Evolutionary conservation across 2,888 invertebrate genomes (phyloP).

Genomic region (Lycocerus yunnanus): DNA sequence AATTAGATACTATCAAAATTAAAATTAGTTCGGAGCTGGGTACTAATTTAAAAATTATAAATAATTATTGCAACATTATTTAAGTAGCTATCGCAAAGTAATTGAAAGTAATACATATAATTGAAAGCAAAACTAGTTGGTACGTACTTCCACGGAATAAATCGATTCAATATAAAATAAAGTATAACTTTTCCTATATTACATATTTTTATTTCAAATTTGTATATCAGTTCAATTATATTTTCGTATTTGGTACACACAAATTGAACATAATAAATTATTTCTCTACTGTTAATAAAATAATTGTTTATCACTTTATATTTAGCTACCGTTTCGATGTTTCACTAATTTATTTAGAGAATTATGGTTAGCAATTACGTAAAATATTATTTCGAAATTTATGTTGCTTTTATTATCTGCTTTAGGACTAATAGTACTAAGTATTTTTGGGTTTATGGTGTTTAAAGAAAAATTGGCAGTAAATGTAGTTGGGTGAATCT

Average conservation of each 20-base stretch:
- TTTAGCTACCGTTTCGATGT: neutral
- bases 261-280: neutral
- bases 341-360: neutral
- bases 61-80: neutral
- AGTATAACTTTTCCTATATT: neutral
- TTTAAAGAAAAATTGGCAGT: neutral
- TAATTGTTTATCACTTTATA: neutral
- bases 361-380: neutral
- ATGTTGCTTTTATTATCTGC: neutral
- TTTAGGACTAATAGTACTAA: neutral
- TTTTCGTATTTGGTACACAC: neutral
- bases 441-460: neutral
- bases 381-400: neutral
- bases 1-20: no score
- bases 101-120: neutral
- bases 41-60: no score
- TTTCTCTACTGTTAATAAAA: neutral
- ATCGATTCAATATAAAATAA: conserved; percentile 1
- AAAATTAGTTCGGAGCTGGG: no score
- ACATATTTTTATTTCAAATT: neutral
- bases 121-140: neutral
- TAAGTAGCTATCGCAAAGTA: conserved; percentile 4
- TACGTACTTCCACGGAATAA: neutral
- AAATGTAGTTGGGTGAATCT: neutral
- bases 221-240: neutral